Evolutionary conservation across 2,888 invertebrate genomes (phyloP).

Genomic region (Tholera decimalis): DNA sequence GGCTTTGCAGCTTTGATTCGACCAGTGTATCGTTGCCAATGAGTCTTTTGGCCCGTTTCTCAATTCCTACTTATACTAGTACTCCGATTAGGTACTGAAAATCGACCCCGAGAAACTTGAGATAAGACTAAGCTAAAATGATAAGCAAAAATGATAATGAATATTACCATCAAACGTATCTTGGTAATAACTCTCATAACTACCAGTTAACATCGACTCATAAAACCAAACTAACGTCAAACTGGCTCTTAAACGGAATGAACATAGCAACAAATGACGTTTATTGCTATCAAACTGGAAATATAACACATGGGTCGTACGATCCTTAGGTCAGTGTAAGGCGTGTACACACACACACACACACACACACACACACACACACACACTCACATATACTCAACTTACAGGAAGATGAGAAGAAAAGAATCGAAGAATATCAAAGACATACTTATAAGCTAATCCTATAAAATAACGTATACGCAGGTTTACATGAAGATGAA

Average conservation of each 20-base stretch:
- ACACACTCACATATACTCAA: not conserved
- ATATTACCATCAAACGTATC: not conserved
- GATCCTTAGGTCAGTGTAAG: not conserved
- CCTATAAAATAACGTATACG: not conserved
- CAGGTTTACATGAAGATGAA: not conserved
- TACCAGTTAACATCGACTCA: too few species aligned
- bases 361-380: not conserved
- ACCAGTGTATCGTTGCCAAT: too few species aligned
- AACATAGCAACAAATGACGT: slow-evolving; percentile 29
- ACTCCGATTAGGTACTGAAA: too few species aligned
- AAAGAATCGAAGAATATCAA: not conserved
- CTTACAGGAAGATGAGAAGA: not conserved
- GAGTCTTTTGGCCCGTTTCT: too few species aligned
- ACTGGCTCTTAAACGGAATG: slow-evolving; percentile 25
- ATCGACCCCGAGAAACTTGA: too few species aligned
- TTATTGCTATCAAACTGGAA: slow-evolving; percentile 31
- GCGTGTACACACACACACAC: not conserved
- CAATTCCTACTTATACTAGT: too few species aligned
- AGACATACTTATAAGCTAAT: not conserved
- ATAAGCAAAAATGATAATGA: too few species aligned
- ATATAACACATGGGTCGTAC: not conserved
- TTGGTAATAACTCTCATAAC: too few species aligned
- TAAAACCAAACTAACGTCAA: too few species aligned
- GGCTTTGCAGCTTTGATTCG: too few species aligned
- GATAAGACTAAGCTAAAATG: too few species aligned